Percentiles rank a stretch among this genome's conserved stretches.
These are phyloP conservation scores for Vireo griseus DNA, from an alignment of 2,797 vertebrate species.

Conservation along the genomic window DNA sequence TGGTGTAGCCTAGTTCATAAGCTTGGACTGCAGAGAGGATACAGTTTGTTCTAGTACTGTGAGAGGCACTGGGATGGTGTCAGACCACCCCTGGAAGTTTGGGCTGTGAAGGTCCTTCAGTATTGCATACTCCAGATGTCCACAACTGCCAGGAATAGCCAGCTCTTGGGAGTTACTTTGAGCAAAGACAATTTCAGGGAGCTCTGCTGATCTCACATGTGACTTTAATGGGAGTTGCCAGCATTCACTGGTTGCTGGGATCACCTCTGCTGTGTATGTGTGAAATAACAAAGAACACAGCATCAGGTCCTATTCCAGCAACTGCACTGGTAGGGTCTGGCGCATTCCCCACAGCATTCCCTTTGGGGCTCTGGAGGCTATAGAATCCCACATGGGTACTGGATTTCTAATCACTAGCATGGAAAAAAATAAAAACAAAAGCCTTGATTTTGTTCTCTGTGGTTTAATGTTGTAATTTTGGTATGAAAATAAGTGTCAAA, in stretches of 20 bases:
- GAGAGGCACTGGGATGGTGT: neutral
- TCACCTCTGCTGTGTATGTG: neutral
- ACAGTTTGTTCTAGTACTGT: neutral
- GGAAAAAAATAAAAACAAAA: neutral
- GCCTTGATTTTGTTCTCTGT: neutral
- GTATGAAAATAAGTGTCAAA: neutral
- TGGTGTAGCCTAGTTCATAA: neutral
- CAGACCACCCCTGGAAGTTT: neutral
- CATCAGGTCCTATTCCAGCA: neutral
- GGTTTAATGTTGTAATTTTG: neutral
- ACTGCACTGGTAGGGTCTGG: neutral
- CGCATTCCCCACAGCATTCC: accelerated
- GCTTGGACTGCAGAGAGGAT: neutral
- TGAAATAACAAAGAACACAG: neutral
- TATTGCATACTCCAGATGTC: neutral
- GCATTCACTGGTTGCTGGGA: neutral
- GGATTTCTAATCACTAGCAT: neutral
- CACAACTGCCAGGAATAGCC: neutral
- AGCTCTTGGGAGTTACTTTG: neutral
- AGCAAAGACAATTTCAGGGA: neutral
- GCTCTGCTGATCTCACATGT: neutral
- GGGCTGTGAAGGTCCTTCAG: neutral
- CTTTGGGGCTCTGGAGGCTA: neutral
- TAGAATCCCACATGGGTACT: accelerated
- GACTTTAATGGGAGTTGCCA: neutral